Evolutionary conservation across 2,113 vertebrate genomes (phyloP).

Genomic region (Ovis canadensis): DNA sequence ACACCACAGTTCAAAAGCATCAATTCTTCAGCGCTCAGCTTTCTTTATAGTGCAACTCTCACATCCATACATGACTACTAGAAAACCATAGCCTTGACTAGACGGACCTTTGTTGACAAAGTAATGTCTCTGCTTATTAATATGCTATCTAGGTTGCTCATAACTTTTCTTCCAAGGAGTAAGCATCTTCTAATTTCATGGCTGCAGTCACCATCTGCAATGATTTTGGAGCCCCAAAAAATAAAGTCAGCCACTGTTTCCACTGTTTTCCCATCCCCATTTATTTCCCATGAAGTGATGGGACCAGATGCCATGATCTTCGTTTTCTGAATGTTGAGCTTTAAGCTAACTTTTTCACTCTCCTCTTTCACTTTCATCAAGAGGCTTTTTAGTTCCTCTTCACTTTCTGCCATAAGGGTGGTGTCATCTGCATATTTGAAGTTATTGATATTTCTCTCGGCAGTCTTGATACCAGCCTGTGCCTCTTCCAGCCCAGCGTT

Average conservation of each 20-base stretch:
- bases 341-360: neutral
- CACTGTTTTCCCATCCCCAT: neutral
- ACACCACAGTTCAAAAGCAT: neutral
- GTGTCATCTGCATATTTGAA: neutral
- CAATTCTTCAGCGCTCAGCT: accelerated
- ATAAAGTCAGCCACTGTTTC: neutral
- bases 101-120: neutral
- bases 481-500: neutral
- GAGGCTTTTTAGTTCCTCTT: neutral
- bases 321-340: neutral
- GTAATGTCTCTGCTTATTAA: neutral
- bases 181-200: neutral
- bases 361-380: neutral
- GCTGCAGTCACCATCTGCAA: neutral
- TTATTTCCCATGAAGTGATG: neutral
- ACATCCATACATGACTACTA: neutral
- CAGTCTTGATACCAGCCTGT: neutral
- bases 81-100: neutral
- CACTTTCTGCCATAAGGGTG: neutral
- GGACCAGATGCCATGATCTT: neutral
- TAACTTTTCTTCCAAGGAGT: neutral
- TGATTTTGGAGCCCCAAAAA: neutral
- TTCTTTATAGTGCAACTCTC: neutral
- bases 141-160: neutral
- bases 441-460: neutral